Percentiles rank a stretch among this genome's conserved stretches.
Conservation (phyloP, 2,113 vertebrate genomes). For the Pterocles burchelli region DNA sequence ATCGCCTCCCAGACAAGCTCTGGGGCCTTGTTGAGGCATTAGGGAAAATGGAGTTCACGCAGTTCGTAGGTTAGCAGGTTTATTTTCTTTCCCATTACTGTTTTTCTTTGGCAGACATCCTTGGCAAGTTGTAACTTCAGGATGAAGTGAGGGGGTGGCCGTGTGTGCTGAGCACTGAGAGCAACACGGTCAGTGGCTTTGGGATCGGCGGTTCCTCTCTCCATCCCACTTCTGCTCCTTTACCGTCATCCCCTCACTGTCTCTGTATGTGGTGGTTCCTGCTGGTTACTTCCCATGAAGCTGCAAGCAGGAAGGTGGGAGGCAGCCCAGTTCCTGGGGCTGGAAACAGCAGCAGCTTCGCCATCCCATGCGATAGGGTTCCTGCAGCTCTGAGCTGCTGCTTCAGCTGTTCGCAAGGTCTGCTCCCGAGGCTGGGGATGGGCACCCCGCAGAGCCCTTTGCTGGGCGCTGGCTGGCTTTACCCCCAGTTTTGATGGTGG, state of each 20-base stretch:
- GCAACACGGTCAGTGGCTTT: accelerated
- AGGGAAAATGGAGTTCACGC: neutral
- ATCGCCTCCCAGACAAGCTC: neutral
- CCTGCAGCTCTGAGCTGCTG: neutral
- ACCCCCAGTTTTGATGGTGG: accelerated
- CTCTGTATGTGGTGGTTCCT: accelerated
- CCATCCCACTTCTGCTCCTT: neutral
- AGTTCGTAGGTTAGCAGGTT: neutral
- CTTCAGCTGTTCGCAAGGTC: neutral
- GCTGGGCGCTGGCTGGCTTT: neutral
- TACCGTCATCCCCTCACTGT: accelerated
- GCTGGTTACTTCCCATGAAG: neutral
- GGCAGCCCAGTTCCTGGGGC: too few species aligned
- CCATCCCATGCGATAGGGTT: accelerated
- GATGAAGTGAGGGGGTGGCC: neutral
- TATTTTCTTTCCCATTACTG: neutral
- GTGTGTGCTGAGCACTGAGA: neutral
- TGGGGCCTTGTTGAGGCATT: neutral
- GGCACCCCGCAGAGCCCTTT: neutral
- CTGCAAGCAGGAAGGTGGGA: accelerated
- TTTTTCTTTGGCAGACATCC: neutral
- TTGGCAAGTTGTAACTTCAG: neutral
- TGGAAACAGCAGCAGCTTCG: neutral
- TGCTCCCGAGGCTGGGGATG: neutral
- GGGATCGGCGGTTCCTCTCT: neutral